Percentiles rank a stretch among this genome's conserved stretches.
Evolutionary conservation across 2,797 vertebrate species (phyloP).

Genomic region (Diplodus sargus): DNA sequence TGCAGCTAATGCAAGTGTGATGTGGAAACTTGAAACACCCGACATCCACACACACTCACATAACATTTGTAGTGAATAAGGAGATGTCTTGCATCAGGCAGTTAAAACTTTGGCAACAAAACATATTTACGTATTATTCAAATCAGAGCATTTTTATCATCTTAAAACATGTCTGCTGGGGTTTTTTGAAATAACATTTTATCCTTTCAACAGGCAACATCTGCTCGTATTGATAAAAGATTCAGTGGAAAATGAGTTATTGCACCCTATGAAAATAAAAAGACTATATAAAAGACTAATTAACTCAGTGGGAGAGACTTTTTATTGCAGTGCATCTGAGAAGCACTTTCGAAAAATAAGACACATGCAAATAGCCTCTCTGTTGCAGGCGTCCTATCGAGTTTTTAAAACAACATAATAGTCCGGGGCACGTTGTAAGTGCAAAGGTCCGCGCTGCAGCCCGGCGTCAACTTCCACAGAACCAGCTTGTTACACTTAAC

Average conservation of each 20-base stretch:
- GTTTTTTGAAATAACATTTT: neutral
- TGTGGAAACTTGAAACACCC: neutral
- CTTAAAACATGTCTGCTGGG: neutral
- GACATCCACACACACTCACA: neutral
- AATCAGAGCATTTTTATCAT: neutral
- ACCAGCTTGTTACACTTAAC: conserved; percentile 56
- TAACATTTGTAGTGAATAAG: no score
- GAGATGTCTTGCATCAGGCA: neutral
- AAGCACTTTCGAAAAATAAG: neutral
- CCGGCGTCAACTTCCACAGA: conserved; percentile 6
- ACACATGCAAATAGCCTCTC: neutral
- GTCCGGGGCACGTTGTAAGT: conserved; percentile 4
- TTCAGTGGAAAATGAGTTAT: neutral
- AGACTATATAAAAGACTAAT: neutral
- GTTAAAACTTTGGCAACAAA: no score
- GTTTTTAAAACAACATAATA: conserved; percentile 21
- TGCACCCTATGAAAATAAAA: conserved; percentile 3
- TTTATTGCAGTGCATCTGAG: neutral
- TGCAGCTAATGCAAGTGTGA: neutral
- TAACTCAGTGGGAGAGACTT: neutral
- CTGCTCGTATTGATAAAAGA: neutral
- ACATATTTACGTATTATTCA: neutral
- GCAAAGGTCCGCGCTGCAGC: conserved; percentile 28
- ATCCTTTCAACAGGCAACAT: neutral
- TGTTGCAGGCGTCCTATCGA: neutral